phyloP scores from a whole-genome alignment of 2,113 vertebrate species.

The Macquaria australasica region DNA sequence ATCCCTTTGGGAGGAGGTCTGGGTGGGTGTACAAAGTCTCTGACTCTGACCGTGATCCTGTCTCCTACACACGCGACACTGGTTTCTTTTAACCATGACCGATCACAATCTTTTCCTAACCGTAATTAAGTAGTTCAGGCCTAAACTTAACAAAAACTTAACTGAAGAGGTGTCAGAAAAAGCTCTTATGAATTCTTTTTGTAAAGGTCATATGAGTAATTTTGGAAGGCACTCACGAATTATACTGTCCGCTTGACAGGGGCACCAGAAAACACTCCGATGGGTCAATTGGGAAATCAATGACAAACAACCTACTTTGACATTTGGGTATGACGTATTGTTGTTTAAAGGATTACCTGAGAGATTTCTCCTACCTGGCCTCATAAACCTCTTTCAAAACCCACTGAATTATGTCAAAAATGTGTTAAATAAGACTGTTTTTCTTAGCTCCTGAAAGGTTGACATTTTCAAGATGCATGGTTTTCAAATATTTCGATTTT shows the following conservation, averaged over 20 bases:
- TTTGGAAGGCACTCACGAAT: not conserved
- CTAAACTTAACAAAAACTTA: not conserved
- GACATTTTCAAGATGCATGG: conserved; percentile 28
- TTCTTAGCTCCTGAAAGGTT: not conserved
- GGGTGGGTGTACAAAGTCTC: not conserved
- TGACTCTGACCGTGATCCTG: not conserved
- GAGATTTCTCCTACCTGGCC: not conserved
- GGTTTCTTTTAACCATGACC: not conserved
- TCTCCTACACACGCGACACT: not conserved
- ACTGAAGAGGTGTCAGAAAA: not conserved
- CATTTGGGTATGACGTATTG: not conserved
- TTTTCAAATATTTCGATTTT: conserved; percentile 25
- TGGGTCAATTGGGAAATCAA: not conserved
- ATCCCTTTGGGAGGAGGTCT: not conserved
- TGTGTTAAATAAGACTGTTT: not conserved
- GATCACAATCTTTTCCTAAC: not conserved
- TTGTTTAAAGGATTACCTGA: not conserved
- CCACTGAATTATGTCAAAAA: not conserved
- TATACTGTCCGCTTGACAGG: not conserved
- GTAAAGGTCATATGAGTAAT: not conserved
- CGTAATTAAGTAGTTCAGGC: not conserved
- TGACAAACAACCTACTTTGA: conserved; percentile 4
- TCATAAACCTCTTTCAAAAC: not conserved
- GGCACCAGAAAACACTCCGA: not conserved
- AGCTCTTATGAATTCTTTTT: not conserved